A percentile compares a stretch with the other conserved stretches of the same genome.
phyloP scores from a whole-genome alignment of 2,888 invertebrate genomes.

The Biston stratarius region DNA sequence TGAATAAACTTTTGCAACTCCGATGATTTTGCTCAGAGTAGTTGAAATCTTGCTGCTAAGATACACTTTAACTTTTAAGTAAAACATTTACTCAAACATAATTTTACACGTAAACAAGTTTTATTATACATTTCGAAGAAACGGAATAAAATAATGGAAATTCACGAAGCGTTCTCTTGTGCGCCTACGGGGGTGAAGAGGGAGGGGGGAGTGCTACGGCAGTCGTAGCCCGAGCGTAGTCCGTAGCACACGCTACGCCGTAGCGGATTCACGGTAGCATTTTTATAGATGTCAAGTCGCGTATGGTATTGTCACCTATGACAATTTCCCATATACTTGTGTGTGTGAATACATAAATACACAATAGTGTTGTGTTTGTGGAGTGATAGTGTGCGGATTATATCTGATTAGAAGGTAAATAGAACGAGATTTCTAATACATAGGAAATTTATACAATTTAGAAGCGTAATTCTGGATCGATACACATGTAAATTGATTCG shows the following conservation, averaged over 20 bases:
- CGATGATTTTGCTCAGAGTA: slow-evolving; percentile 17
- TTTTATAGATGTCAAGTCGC: slow-evolving; percentile 26
- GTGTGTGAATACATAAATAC: slow-evolving; percentile 45
- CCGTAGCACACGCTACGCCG: slow-evolving; percentile 76
- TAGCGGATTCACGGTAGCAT: slow-evolving; percentile 37
- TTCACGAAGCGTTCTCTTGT: slow-evolving; percentile 50
- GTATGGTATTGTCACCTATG: slow-evolving; percentile 49
- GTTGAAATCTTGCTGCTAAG: slow-evolving; percentile 22
- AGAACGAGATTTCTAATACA: slow-evolving; percentile 24
- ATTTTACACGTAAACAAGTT: slow-evolving; percentile 29
- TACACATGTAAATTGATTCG: slow-evolving; percentile 18
- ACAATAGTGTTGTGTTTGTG: slow-evolving; percentile 60
- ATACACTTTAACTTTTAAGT: slow-evolving; percentile 23
- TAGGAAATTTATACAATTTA: slow-evolving; percentile 28
- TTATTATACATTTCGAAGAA: slow-evolving; percentile 31
- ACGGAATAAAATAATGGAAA: slow-evolving; percentile 50
- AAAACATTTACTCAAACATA: slow-evolving; percentile 19
- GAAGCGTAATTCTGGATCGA: slow-evolving; percentile 25
- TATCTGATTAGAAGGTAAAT: slow-evolving; percentile 58
- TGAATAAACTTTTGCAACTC: slow-evolving; percentile 16
- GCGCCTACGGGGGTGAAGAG: slow-evolving; percentile 54
- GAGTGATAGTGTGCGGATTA: slow-evolving; percentile 56
- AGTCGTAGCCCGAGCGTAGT: slow-evolving; percentile 79
- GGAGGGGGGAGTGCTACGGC: slow-evolving; percentile 76
- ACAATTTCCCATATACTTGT: slow-evolving; percentile 44